These are phyloP conservation scores for Virgularia gustaviana DNA, from an alignment of 92 coral and sea anemone genomes.

Conservation along the genomic window DNA sequence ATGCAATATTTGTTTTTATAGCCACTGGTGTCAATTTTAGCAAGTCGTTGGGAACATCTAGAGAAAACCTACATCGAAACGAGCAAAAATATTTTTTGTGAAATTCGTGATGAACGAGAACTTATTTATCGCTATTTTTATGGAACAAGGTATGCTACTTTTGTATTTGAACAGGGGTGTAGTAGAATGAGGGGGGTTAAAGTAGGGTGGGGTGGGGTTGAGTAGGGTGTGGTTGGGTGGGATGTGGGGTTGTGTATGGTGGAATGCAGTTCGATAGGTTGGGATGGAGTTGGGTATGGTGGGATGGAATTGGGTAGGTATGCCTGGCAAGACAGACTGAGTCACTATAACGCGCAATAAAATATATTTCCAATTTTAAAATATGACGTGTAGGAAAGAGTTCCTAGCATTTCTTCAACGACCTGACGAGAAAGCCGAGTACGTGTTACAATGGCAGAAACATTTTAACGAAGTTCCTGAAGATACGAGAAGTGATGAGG, in stretches of 20 bases:
- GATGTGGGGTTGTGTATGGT: too few species aligned
- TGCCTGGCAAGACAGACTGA: too few species aligned
- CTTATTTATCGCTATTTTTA: constrained; percentile 93
- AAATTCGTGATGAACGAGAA: constrained; percentile 83
- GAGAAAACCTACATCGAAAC: constrained; percentile 76
- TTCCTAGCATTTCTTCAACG: constrained; percentile 75
- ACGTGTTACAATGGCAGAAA: constrained; percentile 89
- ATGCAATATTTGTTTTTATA: too few species aligned
- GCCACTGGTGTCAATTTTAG: constrained; percentile 74
- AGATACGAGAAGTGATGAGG: constrained; percentile 92
- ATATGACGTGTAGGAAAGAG: constrained; percentile 56
- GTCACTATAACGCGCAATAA: too few species aligned
- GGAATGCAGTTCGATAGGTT: too few species aligned
- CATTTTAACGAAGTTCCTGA: constrained; percentile 76
- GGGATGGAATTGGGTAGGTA: too few species aligned
- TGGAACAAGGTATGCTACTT: constrained; percentile 66
- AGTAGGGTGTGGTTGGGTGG: too few species aligned
- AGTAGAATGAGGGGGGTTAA: too few species aligned
- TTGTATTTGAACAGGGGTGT: not conserved
- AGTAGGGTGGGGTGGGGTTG: too few species aligned
- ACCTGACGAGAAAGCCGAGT: constrained; percentile 90
- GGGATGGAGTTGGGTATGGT: too few species aligned
- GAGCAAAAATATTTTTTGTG: constrained; percentile 80
- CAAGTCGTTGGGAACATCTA: constrained; percentile 76
- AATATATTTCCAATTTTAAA: too few species aligned